Evolutionary conservation across 2,797 vertebrate genomes (phyloP), one percentile per base, ranked within the genome.

Genomic region (Intellagama lesueurii): DNA sequence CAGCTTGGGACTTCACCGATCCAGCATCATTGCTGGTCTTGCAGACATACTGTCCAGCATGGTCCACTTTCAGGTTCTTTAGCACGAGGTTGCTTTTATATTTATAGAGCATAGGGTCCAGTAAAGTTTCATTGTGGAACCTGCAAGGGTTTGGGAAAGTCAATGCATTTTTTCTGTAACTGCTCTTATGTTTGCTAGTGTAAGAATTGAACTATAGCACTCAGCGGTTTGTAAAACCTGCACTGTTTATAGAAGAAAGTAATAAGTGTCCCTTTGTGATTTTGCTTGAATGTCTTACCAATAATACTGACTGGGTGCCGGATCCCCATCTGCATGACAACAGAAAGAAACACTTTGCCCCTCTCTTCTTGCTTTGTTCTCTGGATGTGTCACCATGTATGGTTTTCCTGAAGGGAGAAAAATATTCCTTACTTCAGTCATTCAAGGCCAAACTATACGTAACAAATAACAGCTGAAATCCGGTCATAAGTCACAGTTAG

Each of bases 21-120:
- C 99, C 98, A 1, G 98, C 97, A 0, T 97, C 95, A 0, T 98
- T 98, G 95, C 97, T 98, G 81, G 98, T 99, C 95, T 97, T 98
- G 96, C 99, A 99, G 93, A 98, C 97, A 91, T 99, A 99, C 80
- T 99, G 97, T 76, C 99, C 99, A 1, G 97, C 95, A 72, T 99
- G 98, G 44, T 96, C 96, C 92, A 86, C 93, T 40, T 83, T 96
- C 91, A 99, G 92, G 77, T 98, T 97, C 95, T 96, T 98, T 88
- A 99, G 94, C 90, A 99, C 95, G 93, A 99, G 94, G 14, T 96
- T 98, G 95, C 97, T 98, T n/a, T 98, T 98, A 0, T 97, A 97
- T 68, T 98, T 97, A 84, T 97, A 96, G 40, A 95, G 90, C 2
- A 94, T 96, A 30, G 95, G 97, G 76, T 98, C 97, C 91, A 99